Conservation (phyloP, 2,797 vertebrate genomes). For the Nothura maculosa region DNA sequence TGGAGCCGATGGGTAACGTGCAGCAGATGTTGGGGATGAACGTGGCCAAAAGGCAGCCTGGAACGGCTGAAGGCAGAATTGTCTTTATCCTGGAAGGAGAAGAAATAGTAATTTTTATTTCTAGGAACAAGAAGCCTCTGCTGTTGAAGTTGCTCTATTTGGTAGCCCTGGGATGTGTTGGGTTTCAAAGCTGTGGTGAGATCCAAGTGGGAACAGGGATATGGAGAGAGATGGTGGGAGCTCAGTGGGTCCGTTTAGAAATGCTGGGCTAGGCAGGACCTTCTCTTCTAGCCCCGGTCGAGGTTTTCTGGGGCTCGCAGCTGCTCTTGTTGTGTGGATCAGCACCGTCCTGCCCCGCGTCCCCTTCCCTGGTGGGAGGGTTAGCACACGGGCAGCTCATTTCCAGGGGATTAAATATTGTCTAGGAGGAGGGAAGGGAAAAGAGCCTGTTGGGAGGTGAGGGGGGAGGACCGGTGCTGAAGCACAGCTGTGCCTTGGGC, state of each 20-base stretch:
- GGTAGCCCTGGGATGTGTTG: neutral
- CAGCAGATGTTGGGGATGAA: neutral
- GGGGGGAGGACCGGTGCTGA: neutral
- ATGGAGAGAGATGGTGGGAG: neutral
- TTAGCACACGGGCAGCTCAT: rapidly evolving
- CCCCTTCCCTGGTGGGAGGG: neutral
- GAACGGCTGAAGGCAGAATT: neutral
- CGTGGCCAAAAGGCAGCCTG: neutral
- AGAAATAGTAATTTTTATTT: neutral
- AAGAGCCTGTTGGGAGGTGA: neutral
- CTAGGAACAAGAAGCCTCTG: neutral
- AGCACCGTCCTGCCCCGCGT: neutral
- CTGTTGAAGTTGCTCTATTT: neutral
- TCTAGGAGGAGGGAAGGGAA: neutral
- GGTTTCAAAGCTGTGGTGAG: neutral
- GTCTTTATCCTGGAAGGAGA: neutral
- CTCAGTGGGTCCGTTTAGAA: neutral
- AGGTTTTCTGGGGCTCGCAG: neutral
- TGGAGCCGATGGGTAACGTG: neutral
- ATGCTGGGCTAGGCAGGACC: neutral
- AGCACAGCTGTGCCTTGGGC: constrained; percentile 30
- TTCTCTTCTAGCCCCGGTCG: neutral
- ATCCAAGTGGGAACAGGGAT: rapidly evolving
- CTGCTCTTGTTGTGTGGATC: rapidly evolving
- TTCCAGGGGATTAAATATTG: neutral